These are phyloP conservation scores for Lepilemur ruficaudatus DNA, from an alignment of 2,797 vertebrate species.

Conservation along the genomic window DNA sequence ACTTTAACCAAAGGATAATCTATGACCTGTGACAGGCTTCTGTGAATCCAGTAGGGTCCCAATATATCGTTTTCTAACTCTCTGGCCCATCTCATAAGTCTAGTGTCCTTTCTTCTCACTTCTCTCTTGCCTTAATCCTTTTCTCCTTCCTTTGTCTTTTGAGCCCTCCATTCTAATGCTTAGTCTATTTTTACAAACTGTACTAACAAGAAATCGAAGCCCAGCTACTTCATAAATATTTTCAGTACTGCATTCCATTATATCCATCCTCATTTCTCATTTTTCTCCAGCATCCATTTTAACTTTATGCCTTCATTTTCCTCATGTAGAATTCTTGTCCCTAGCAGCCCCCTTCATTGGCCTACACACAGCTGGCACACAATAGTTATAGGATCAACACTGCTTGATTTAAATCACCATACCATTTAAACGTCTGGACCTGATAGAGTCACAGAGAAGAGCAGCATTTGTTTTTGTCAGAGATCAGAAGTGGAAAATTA, in stretches of 20 bases:
- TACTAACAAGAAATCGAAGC: neutral
- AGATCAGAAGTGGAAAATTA: constrained; percentile 50
- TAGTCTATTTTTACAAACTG: neutral
- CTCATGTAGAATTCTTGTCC: neutral
- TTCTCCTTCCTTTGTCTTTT: neutral
- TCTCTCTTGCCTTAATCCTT: neutral
- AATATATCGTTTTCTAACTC: neutral
- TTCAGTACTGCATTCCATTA: neutral
- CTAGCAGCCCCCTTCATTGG: neutral
- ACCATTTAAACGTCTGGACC: neutral
- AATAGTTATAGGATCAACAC: neutral
- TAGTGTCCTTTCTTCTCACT: neutral
- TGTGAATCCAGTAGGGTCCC: rapidly evolving
- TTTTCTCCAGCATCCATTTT: neutral
- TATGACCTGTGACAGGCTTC: neutral
- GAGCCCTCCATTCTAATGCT: neutral
- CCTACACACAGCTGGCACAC: neutral
- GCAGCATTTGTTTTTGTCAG: constrained; percentile 5
- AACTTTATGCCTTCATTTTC: neutral
- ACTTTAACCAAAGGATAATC: neutral
- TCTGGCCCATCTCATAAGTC: neutral
- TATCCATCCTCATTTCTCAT: neutral
- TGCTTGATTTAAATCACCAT: neutral
- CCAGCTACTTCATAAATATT: neutral
- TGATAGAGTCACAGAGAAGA: constrained; percentile 19